These are phyloP conservation scores for Otus sunia DNA, from an alignment of 2,113 vertebrate genomes.

Conservation along the genomic window DNA sequence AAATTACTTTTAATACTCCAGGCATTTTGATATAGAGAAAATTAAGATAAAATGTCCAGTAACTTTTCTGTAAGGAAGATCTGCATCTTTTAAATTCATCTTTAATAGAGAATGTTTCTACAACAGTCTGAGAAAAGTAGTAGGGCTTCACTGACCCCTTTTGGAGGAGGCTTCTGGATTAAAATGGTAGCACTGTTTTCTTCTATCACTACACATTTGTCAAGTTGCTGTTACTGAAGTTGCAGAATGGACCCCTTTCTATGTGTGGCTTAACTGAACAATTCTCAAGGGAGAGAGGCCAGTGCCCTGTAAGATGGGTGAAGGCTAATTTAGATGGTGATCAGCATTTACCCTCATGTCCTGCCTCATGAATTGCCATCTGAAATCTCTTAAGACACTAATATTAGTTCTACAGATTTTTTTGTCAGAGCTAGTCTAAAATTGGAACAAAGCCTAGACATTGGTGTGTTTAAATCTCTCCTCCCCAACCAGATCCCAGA, in stretches of 20 bases:
- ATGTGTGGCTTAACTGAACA: background rate
- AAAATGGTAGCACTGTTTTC: background rate
- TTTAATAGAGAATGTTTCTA: background rate
- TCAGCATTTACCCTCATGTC: background rate
- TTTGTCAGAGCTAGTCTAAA: background rate
- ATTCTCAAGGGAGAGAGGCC: background rate
- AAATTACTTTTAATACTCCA: background rate
- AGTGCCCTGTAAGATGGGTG: background rate
- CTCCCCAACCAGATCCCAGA: background rate
- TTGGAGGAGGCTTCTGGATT: background rate
- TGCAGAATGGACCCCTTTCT: background rate
- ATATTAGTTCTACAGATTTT: background rate
- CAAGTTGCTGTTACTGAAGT: background rate
- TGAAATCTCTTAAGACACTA: background rate
- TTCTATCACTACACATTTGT: background rate
- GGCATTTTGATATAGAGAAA: background rate
- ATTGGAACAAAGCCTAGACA: background rate
- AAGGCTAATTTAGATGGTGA: background rate
- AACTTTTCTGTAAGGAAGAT: background rate
- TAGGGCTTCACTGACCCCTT: background rate
- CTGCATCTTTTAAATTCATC: background rate
- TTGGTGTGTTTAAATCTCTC: background rate
- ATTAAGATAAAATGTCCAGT: background rate
- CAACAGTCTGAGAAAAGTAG: background rate
- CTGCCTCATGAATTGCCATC: background rate